Base-by-base conservation (phyloP, 1,140 invertebrate species). In the Holcopasites calliopsidis region DNA sequence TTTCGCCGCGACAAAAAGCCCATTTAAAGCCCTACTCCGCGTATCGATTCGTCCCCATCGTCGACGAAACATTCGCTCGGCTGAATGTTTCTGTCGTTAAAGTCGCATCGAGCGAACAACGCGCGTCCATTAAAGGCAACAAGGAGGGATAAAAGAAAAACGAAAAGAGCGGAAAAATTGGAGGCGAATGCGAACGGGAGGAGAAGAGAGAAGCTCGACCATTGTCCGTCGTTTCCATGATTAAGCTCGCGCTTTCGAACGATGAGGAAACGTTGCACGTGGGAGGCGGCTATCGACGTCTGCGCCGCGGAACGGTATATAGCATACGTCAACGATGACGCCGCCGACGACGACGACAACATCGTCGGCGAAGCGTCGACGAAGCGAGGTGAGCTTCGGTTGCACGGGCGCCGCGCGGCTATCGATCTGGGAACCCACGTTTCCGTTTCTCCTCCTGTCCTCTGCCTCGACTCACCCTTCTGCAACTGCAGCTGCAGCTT, bases 341-440 rank as follows among this genome's bases (percentile, higher is more conserved):
- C 21, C 64, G 64, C 4, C 57, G 50, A 49, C 38, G 21, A 23
- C 60, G 58, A 38, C 58, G 44, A 28, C 44, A 44, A 18, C 68
- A 73, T 35, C 73, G 61, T 44, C 64, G 70, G 42, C 66, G 68
- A 44, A 42, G 62, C 35, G 80, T 72, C 64, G 55, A 38, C 68
- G 73, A 83, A 72, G 80, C 70, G 82, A 85, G 70, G 76, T 62
- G 76, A 76, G 77, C 84, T 76, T 83, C 70, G 79, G 84, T 76
- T 87, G 80, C 81, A 89, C 79, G 84, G 79, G 80, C 82, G n/a
- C n/a, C n/a, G 73, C 72, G 68, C 82, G 80, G 58, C 68, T 89
- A 88, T 89, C 88, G 87, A 89, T 89, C 87, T 84, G 79, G 50
- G 52, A 86, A 78, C 80, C 84, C 78, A 87, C 85, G 84, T 79